A percentile compares a stretch with the other conserved stretches of the same genome.
These are phyloP conservation scores for Ranitomeya imitator DNA, from an alignment of 2,113 vertebrate genomes.

Conservation along the genomic window DNA sequence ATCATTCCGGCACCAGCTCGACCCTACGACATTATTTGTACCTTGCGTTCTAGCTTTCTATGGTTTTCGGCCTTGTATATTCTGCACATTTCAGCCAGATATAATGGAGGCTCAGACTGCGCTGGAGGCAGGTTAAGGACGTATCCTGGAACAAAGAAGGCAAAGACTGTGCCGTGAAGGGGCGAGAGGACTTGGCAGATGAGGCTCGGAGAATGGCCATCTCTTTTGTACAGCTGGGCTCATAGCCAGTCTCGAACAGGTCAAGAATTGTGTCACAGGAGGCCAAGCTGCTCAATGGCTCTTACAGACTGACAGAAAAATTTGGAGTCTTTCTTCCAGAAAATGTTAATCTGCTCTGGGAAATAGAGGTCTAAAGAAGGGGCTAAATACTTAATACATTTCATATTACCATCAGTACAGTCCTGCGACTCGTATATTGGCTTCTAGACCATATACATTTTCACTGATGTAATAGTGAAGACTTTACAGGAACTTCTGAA, in stretches of 20 bases:
- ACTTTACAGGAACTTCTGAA: neutral
- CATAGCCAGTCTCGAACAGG: conserved; percentile 31
- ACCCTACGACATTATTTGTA: neutral
- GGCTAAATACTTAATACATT: neutral
- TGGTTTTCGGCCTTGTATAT: neutral
- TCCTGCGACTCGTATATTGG: neutral
- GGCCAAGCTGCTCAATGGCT: conserved; percentile 5
- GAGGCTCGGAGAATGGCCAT: neutral
- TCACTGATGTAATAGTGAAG: neutral
- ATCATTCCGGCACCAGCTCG: neutral
- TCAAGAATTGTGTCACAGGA: conserved; percentile 38
- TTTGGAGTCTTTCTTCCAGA: neutral
- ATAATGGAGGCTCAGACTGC: neutral
- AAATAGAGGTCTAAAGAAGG: neutral
- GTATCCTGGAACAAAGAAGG: conserved; percentile 35
- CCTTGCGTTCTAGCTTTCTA: neutral
- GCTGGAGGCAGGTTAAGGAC: conserved; percentile 11
- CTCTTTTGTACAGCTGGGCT: neutral
- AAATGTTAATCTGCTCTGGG: neutral
- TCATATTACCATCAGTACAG: neutral
- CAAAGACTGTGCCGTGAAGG: conserved; percentile 21
- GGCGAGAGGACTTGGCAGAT: neutral
- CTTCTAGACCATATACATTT: neutral
- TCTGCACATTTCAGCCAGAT: neutral
- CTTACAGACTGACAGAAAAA: neutral